Evolutionary conservation across 2,888 invertebrate genomes (phyloP).

Genomic region (Aphelenchoides bicaudatus): DNA sequence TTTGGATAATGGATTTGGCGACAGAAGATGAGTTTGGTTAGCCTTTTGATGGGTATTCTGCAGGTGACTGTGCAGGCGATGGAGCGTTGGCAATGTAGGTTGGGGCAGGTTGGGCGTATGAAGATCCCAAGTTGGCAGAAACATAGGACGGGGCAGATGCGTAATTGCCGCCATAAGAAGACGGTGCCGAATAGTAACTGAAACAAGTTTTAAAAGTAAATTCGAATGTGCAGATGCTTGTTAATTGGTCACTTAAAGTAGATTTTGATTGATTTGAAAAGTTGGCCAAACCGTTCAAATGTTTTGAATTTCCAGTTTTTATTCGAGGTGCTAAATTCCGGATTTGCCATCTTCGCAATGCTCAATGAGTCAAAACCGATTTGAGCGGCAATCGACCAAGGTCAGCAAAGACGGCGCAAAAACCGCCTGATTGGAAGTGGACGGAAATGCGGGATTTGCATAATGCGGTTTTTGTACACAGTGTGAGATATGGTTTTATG

Average conservation of each 20-base stretch:
- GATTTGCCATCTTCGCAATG: not conserved
- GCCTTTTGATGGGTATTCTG: slow-evolving; percentile 4
- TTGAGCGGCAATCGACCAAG: too few species aligned
- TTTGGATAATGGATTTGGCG: not conserved
- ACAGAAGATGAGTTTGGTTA: not conserved
- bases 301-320: not conserved
- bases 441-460: too few species aligned
- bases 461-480: too few species aligned
- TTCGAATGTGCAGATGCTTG: not conserved
- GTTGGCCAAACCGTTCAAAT: not conserved
- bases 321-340: not conserved
- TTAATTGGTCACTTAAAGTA: not conserved
- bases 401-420: too few species aligned
- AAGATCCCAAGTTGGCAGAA: slow-evolving; percentile 11
- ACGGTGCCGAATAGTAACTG: not conserved
- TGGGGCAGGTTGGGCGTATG: slow-evolving; percentile 9
- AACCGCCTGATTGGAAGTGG: too few species aligned
- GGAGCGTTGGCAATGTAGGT: slow-evolving; percentile 13
- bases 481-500: too few species aligned
- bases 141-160: slow-evolving; percentile 4
- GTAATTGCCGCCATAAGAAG: slow-evolving; percentile 7
- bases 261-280: not conserved
- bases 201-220: not conserved
- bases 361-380: slow-evolving; percentile 10
- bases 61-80: not conserved